Base-by-base conservation (phyloP, 2,797 vertebrate genomes). In the Sylvia borin region DNA sequence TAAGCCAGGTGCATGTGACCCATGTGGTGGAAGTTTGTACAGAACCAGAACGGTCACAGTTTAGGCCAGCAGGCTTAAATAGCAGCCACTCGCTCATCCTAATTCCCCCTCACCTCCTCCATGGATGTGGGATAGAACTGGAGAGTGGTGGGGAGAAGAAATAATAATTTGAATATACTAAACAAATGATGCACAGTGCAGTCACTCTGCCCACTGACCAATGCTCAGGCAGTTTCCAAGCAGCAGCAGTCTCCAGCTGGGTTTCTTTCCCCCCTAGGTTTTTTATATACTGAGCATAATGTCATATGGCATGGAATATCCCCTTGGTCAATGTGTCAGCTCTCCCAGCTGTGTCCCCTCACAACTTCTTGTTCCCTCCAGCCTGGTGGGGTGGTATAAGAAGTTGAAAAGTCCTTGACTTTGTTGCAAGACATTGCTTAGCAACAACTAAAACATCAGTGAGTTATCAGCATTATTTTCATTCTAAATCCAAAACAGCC, bases 41-140 rank as follows among this genome's bases (percentile, higher is more conserved):
- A 53, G 40, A 27, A 43, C 36, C 54, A 55, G 42, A 45, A 38
- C n/a, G 51, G 43, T 45, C 25, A 18, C 0, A 0, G 32, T 67
- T 67, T 67, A n/a, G 62, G 13, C 42, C 42, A 32, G 32, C 67
- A 55, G 29, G 29, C 62, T 79, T 43, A 57, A 43, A 19, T 32
- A 38, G 19, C 36, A 67, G 36, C 42, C 20, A 21, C 14, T 62
- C 0, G 0, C 8, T 45, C 36, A 31, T 16, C 9, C 15, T 38
- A 11, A 57, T 34, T 18, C 22, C 12, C 15, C 4, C 29, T 36
- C 26, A 9, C 10, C 29, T 27, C 32, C 32, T 48, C 42, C 32
- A 9, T 55, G 36, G 27, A 36, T 68, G 19, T 16, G 31, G 5
- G 16, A 32, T 55, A 48, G 34, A 82, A 24, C 19, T 27, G 61